Evolutionary conservation across 2,113 vertebrate species (phyloP).

Genomic region (Rhabdomys dilectus): DNA sequence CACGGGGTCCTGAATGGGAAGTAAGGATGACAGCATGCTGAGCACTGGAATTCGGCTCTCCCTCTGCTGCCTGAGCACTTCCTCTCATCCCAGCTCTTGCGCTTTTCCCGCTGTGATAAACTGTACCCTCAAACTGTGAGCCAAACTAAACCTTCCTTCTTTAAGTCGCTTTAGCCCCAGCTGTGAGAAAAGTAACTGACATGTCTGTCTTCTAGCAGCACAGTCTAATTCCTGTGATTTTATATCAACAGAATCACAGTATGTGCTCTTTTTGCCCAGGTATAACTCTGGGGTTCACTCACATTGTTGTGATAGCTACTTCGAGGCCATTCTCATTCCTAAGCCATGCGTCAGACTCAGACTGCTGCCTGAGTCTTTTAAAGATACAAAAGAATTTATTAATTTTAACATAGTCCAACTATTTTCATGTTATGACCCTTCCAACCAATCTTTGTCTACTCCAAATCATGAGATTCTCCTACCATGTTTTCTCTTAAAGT

Average conservation of each 20-base stretch:
- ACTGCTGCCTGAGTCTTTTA: not conserved
- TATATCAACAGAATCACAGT: not conserved
- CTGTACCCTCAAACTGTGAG: not conserved
- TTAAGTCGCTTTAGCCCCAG: not conserved
- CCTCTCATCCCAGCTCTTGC: not conserved
- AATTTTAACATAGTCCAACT: conserved; percentile 11
- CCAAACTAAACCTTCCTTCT: not conserved
- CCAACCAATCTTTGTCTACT: not conserved
- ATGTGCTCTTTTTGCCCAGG: not conserved
- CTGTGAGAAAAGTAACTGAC: not conserved
- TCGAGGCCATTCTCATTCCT: not conserved
- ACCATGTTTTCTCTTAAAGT: not conserved
- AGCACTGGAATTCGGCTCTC: too few relatives aligned
- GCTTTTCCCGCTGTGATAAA: not conserved
- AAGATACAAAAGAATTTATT: not conserved
- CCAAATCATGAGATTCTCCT: not conserved
- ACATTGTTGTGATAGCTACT: not conserved
- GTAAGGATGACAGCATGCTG: not conserved
- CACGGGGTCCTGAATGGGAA: not conserved
- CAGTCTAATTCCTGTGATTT: not conserved
- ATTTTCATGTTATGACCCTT: not conserved
- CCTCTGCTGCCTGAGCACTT: not conserved
- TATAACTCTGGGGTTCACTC: not conserved
- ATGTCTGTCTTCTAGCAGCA: not conserved
- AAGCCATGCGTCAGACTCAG: not conserved